A percentile compares a stretch with the other conserved stretches of the same genome.
These are phyloP conservation scores for mouse (Mus musculus) DNA, from an alignment of 2,113 vertebrate genomes.

Conservation along the genomic window DNA sequence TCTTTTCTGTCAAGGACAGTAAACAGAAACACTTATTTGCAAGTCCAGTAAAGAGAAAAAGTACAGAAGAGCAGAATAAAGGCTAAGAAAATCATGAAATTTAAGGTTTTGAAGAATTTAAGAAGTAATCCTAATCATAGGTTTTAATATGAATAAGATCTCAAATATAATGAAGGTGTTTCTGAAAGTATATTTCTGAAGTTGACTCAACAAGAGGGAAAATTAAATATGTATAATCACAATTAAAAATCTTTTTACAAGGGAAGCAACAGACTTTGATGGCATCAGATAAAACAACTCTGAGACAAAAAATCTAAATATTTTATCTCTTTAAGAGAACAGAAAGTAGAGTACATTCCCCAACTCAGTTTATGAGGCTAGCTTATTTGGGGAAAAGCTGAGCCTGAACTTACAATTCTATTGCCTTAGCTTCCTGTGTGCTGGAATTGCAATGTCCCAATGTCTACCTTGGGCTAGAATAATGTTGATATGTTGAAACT, in stretches of 20 bases:
- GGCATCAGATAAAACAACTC: not conserved
- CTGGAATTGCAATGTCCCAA: not conserved
- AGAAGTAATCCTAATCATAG: not conserved
- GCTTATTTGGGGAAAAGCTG: not conserved
- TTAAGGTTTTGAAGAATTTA: not conserved
- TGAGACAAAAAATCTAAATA: not conserved
- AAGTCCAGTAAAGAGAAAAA: not conserved
- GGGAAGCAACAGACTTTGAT: not conserved
- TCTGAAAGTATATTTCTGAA: slow-evolving; percentile 33
- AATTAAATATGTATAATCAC: not conserved
- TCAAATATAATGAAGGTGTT: not conserved
- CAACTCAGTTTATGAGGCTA: not conserved
- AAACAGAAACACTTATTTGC: not conserved
- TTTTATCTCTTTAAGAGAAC: not conserved
- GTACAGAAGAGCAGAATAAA: not conserved
- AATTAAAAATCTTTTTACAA: slow-evolving; percentile 49
- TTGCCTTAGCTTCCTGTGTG: not conserved
- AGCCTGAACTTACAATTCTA: not conserved
- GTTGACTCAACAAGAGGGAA: not conserved
- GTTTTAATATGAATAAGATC: not conserved
- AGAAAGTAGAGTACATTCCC: not conserved
- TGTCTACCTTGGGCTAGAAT: not conserved
- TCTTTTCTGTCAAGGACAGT: not conserved
- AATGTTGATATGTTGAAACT: not conserved
- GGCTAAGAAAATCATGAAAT: not conserved